Evolutionary conservation across 2,797 vertebrate species (phyloP), one percentile per base, ranked within the genome.

Genomic region (Acanthiza pusilla): DNA sequence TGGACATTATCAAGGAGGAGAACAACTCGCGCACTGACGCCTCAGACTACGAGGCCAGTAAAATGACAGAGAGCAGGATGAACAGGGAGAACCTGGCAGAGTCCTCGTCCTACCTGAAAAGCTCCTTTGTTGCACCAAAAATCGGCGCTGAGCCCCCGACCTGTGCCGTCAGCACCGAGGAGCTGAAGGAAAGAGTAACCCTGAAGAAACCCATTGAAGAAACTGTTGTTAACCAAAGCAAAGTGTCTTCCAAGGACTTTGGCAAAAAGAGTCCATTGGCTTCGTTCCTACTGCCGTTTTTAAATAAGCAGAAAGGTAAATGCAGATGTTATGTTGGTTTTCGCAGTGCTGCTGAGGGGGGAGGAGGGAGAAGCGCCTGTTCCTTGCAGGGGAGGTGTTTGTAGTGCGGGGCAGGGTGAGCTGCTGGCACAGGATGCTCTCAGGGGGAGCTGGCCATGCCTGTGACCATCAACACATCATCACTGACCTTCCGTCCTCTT

Each of bases 231-330:
- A 87, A 21, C 96, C 97, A 87, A 88, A 96, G 98, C 95, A 95
- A 96, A 40, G 43, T 17, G 48, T 88, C 94, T 70, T 45, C 94
- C 19, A 93, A 96, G 93, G 96, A 84, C 70, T 91, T 97, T 2
- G 94, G 92, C 65, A 95, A 53, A 20, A 92, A 66, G 70, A 95
- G 88, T 76, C 85, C 94, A 2, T 79, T 95, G 57, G 34, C 89
- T 36, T 63, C 32, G 6, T 96, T 96, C 62, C 82, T 98, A 43
- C 96, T 98, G 96, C 94, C 93, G 2, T 98, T 98, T 92, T 95
- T 99, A 94, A 98, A 97, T 97, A 99, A 98, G 97, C 98, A 99
- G 91, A 99, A 99, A 99, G 99, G 99, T 99, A 98, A 98, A 96
- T 79, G 45, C 54, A 34, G 53, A 18, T 57, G 26, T 91, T 83